These are phyloP conservation scores for Neogale vison DNA, from an alignment of 2,113 vertebrate species.

Conservation along the genomic window DNA sequence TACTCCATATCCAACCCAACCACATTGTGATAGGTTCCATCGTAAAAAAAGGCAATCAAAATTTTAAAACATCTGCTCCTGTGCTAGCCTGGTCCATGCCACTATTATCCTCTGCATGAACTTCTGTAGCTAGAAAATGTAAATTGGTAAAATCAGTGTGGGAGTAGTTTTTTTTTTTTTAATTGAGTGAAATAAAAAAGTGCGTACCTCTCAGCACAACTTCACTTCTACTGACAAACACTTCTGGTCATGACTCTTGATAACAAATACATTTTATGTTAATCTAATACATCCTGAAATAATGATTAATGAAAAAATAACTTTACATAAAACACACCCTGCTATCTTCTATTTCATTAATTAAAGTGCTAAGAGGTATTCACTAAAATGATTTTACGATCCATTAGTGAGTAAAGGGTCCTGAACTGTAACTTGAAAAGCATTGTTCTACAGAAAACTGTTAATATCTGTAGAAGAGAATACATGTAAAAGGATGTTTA, in stretches of 20 bases:
- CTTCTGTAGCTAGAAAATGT: neutral
- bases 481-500: neutral
- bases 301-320: neutral
- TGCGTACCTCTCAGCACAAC: neutral
- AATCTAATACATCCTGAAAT: neutral
- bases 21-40: neutral
- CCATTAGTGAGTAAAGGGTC: neutral
- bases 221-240: neutral
- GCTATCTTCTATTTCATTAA: neutral
- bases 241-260: neutral
- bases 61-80: neutral
- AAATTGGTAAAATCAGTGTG: neutral
- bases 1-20: neutral
- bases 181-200: neutral
- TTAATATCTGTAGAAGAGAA: neutral
- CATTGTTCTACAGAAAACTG: neutral
- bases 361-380: neutral
- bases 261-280: neutral
- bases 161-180: neutral
- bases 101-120: neutral
- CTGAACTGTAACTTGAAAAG: neutral
- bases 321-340: neutral
- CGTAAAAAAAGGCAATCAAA: neutral
- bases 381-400: neutral
- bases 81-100: neutral